phyloP scores from a whole-genome alignment of 2,797 vertebrate genomes.

The Gorsachius magnificus region DNA sequence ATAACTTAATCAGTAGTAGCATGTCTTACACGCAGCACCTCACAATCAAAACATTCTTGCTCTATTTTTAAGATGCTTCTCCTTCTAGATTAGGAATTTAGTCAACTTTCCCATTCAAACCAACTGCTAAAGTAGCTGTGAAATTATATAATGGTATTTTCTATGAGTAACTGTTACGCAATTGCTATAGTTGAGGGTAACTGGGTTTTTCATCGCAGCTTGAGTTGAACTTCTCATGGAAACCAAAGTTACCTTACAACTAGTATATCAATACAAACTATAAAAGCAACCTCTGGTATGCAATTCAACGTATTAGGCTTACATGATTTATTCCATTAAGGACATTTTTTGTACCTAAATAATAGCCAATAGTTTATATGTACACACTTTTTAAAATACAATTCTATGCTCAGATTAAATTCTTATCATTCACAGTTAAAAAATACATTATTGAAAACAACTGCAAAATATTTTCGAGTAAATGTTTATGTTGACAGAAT shows the following conservation, averaged over 20 bases:
- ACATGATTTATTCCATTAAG: neutral
- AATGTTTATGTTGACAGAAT: neutral
- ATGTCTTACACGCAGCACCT: neutral
- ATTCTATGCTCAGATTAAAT: neutral
- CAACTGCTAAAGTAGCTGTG: neutral
- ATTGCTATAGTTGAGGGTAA: neutral
- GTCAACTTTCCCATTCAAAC: neutral
- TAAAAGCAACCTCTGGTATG: neutral
- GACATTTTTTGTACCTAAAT: neutral
- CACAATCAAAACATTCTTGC: neutral
- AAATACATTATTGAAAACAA: neutral
- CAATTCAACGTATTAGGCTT: neutral
- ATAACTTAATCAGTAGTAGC: neutral
- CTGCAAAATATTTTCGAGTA: neutral
- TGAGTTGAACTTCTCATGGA: neutral
- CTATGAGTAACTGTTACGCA: neutral
- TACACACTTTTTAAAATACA: neutral
- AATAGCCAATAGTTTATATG: neutral
- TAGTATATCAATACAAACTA: neutral
- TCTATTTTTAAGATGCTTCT: neutral
- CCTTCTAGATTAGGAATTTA: neutral
- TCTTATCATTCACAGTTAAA: neutral
- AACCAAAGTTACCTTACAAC: neutral
- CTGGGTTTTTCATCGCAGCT: neutral
- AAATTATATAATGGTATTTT: neutral